Evolutionary conservation across 2,113 vertebrate species (phyloP), one percentile per base, ranked within the genome.

Genomic region (Megaceryle torquata): DNA sequence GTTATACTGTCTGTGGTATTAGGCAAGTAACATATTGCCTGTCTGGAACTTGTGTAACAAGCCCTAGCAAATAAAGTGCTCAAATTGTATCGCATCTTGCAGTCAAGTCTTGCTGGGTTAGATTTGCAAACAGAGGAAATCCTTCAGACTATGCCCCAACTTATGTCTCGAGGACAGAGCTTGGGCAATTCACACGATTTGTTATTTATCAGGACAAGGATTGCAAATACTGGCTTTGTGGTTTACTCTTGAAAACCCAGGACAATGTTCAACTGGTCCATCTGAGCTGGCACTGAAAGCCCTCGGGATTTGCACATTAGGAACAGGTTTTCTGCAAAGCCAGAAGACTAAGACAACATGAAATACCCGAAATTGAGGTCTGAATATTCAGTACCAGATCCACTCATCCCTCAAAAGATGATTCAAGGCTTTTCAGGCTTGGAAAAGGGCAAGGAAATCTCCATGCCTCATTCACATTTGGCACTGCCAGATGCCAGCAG

Each of bases 41-140:
- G 87, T 77, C 93, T 95, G 94, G 85, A 82, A 68, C 75, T 86
- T 78, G 89, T 77, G 75, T 74, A 94, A 91, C 85, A 39, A 56
- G 78, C 78, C 65, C 37, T 19, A 79, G 76, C 76, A 95, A 59
- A 76, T 54, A 15, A 51, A 96, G 76, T 1, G 26, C 59, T 82
- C 35, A 0, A 51, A 16, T 29, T 48, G 39, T 28, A 39, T 37
- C 22, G 10, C 76, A 50, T 61, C 74, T 10, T 29, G 28, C 74
- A 85, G 74, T 29, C 81, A 61, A 68, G 20, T 8, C 82, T 72
- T 26, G 35, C 77, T 69, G 84, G 51, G 64, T 64, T 43, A 15
- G 25, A 48, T 11, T 72, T 12, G 11, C 91, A 82, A 91, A 88
- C n/a, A 82, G 78, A 96, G 93, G 85, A 94, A 96, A 88, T 61